Percentiles rank a stretch among this genome's conserved stretches.
phyloP scores from a whole-genome alignment of 2,888 invertebrate genomes.

The Alsophila aescularia region DNA sequence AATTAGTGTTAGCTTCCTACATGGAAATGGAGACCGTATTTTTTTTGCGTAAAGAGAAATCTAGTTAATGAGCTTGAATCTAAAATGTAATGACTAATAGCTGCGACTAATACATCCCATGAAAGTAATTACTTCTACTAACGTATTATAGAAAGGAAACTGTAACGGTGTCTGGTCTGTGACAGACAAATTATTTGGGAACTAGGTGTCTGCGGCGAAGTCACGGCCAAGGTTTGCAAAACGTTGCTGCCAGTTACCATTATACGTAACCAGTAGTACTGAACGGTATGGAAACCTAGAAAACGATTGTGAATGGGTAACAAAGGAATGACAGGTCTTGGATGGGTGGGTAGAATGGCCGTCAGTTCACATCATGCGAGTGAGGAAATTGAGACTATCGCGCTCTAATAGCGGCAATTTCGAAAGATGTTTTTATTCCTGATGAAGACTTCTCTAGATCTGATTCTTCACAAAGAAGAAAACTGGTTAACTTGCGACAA shows the following conservation, averaged over 20 bases:
- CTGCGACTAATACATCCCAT: conserved; percentile 29
- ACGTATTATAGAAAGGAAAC: conserved; percentile 30
- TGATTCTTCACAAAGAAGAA: conserved; percentile 8
- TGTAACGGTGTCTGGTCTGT: conserved; percentile 21
- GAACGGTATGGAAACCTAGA: conserved; percentile 57
- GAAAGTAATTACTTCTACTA: conserved; percentile 18
- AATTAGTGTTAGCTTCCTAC: conserved; percentile 30
- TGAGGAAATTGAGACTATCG: conserved; percentile 57
- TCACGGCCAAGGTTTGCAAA: conserved; percentile 34
- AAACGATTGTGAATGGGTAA: conserved; percentile 62
- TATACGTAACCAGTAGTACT: conserved; percentile 11
- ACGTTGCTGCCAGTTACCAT: conserved; percentile 20
- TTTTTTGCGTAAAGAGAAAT: conserved; percentile 31
- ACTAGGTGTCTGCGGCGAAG: conserved; percentile 36
- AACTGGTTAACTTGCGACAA: background rate
- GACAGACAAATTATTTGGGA: conserved; percentile 40
- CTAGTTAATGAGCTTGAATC: conserved; percentile 29
- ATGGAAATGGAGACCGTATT: conserved; percentile 25
- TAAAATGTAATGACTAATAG: conserved; percentile 22
- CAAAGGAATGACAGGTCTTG: conserved; percentile 73
- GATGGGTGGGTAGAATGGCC: conserved; percentile 46
- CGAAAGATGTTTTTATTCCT: conserved; percentile 41
- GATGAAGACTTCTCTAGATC: conserved; percentile 8
- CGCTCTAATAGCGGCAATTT: conserved; percentile 51
- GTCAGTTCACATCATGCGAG: conserved; percentile 50